Base-by-base conservation (phyloP, 2,888 invertebrate genomes). In the Sesia apiformis region DNA sequence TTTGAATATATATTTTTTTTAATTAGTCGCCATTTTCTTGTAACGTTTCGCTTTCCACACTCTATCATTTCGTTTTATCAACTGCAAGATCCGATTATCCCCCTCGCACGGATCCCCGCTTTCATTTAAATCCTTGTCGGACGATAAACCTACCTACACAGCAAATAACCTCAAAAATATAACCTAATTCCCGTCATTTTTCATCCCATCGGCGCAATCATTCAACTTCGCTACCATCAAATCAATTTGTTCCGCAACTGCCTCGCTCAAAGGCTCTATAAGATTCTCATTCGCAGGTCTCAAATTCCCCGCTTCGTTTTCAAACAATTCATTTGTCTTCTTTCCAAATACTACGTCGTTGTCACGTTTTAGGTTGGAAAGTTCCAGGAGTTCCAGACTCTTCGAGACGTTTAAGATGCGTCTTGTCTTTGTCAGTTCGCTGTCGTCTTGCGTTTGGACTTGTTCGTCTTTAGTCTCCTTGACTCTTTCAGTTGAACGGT, bases 191-290 rank as follows among this genome's bases (percentile, higher is more conserved):
- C 49, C 57, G 40, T 42, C 55, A 40, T 66, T 39, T 50, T 38
- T 66, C 40, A 57, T 60, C 3, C 56, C 65, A 7, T 78, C 76
- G 5, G 66, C 76, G 52, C 84, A 83, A 43, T 83, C 81, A 51
- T 78, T 76, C 54, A 88, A 57, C 57, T 85, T 87, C 0, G 83
- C 74, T 42, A 88, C 87, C 62, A 88, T 62, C 57, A 84, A 76
- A 58, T 88, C 86, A 1, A 90, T 89, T 50, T 89, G 87, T 49
- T 88, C 80, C 0, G 74, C 67, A 1, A 89, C 81, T 0, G 81
- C 77, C 53, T 82, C 81, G 52, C 78, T 84, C 60, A 88, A 56
- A 0, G 84, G 83, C 46, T 88, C 86, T 51, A 84, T 52, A 57
- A 79, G 83, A 8, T 69, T 73, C 57, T 84, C 85, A 50, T 74